Conservation (phyloP, 2,113 vertebrate species). For the Holacanthus passer region DNA sequence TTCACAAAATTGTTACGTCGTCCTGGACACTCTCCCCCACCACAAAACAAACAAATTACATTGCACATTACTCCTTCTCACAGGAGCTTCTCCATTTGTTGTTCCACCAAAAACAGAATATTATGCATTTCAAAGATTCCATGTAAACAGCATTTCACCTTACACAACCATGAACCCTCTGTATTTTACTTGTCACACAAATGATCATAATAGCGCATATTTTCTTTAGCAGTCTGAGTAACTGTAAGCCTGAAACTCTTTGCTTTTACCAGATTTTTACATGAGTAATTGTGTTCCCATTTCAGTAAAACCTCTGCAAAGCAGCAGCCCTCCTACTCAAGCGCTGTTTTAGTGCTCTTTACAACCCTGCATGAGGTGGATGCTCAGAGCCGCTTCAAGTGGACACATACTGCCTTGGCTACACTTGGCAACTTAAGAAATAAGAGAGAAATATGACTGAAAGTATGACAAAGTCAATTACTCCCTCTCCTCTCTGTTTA, state of each 20-base stretch:
- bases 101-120: not conserved
- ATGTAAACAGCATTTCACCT: not conserved
- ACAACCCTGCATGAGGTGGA: not conserved
- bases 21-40: no score
- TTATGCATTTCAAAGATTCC: not conserved
- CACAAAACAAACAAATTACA: no score
- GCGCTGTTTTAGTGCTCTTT: conserved; percentile 6
- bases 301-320: not conserved
- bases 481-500: conserved; percentile 32
- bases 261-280: conserved; percentile 8
- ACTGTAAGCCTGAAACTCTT: not conserved
- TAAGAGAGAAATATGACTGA: not conserved
- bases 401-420: not conserved
- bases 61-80: no score
- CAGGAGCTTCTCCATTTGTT: not conserved
- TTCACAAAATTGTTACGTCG: no score
- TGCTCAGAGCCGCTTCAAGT: not conserved
- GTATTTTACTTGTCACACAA: not conserved
- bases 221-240: conserved; percentile 1
- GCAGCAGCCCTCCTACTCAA: conserved; percentile 15
- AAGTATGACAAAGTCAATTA: conserved; percentile 25
- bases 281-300: not conserved
- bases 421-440: conserved; percentile 13
- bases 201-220: not conserved
- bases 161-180: not conserved